A percentile compares a stretch with the other conserved stretches of the same genome.
These are phyloP conservation scores for Arctopsyche grandis DNA, from an alignment of 1,140 invertebrate genomes.

Conservation along the genomic window DNA sequence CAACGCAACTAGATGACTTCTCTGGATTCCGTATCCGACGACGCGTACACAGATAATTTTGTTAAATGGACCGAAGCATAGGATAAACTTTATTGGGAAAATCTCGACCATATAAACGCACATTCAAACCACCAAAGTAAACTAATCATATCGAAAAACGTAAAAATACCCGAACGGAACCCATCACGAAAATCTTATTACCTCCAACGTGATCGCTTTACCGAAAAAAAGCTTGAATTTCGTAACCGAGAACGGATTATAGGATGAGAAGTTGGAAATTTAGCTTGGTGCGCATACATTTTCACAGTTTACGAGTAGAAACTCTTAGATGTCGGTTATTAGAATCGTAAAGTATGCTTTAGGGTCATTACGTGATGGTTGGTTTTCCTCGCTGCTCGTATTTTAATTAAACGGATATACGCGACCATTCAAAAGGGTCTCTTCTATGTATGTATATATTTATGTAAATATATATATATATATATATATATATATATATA, in stretches of 20 bases:
- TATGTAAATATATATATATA: too few species aligned
- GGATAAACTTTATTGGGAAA: slow-evolving; percentile 38
- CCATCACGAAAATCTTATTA: too few species aligned
- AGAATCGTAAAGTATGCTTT: slow-evolving; percentile 6
- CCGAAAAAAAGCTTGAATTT: too few species aligned
- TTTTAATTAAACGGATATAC: slow-evolving; percentile 11
- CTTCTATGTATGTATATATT: too few species aligned
- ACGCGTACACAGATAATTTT: slow-evolving; percentile 31
- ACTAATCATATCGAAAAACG: not conserved
- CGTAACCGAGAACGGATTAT: too few species aligned
- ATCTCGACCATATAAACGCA: not conserved
- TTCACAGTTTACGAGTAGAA: not conserved
- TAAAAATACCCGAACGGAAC: too few species aligned
- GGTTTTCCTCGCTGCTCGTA: not conserved
- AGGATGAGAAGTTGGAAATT: too few species aligned
- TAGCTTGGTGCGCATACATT: too few species aligned
- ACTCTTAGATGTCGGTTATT: slow-evolving; percentile 22
- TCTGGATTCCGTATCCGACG: not conserved
- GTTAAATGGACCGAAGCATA: slow-evolving; percentile 38
- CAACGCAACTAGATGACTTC: slow-evolving; percentile 3
- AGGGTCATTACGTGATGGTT: not conserved
- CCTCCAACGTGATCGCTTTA: too few species aligned
- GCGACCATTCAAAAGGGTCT: not conserved
- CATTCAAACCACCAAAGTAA: not conserved
- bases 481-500: too few species aligned